A percentile compares a stretch with the other conserved stretches of the same genome.
These are phyloP conservation scores for Isoperla grammatica DNA, from an alignment of 2,888 invertebrate genomes.

Conservation along the genomic window DNA sequence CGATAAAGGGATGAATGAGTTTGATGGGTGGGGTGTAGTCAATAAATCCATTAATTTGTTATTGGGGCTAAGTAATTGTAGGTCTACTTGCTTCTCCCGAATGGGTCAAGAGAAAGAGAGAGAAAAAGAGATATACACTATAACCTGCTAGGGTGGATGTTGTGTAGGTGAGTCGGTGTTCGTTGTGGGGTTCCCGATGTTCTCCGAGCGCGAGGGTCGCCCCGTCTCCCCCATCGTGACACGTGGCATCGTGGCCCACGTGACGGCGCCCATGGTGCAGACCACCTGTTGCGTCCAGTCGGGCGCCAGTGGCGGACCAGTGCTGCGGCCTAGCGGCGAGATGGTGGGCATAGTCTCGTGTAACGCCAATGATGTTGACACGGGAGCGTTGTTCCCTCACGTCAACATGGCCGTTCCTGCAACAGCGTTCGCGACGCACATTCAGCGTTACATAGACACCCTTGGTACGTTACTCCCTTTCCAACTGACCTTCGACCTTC, in stretches of 20 bases:
- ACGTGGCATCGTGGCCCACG: conserved; percentile 51
- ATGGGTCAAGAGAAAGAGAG: too few relatives aligned
- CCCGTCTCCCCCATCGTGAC: conserved; percentile 50
- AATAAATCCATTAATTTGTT: too few relatives aligned
- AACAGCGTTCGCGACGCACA: conserved; percentile 42
- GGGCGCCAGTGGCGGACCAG: conserved; percentile 59
- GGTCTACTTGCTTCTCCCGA: too few relatives aligned
- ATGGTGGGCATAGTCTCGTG: conserved; percentile 51
- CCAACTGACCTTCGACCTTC: not conserved
- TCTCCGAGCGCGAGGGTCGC: conserved; percentile 45
- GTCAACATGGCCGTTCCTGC: conserved; percentile 57
- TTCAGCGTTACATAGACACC: conserved; percentile 46
- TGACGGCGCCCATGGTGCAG: conserved; percentile 50
- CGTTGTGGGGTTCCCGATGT: conserved; percentile 56
- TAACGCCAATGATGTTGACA: conserved; percentile 49
- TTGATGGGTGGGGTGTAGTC: too few relatives aligned
- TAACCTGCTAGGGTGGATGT: too few relatives aligned
- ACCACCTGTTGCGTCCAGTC: conserved; percentile 59
- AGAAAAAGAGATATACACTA: too few relatives aligned
- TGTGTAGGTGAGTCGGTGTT: conserved; percentile 52
- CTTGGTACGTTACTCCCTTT: conserved; percentile 43
- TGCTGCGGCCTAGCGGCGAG: conserved; percentile 45
- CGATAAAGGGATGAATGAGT: too few relatives aligned
- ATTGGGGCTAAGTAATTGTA: too few relatives aligned
- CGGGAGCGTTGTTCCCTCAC: conserved; percentile 51